Base-by-base conservation (phyloP, 2,888 invertebrate species). In the Drosophila helvetica region DNA sequence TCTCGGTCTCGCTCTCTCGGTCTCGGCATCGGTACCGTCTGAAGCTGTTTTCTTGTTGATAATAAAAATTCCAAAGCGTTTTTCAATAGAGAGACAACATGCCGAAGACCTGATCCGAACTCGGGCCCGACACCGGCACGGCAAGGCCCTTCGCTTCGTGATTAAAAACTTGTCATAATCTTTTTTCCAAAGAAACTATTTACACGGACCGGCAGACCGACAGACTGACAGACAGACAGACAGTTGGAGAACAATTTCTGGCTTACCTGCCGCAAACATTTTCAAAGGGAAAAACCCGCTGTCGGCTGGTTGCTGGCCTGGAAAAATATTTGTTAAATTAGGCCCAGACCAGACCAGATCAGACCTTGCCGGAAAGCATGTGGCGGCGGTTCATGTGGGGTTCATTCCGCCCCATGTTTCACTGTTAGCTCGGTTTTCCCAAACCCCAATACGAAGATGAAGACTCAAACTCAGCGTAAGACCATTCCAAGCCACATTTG, bases 111-210 rank as follows among this genome's bases (percentile, higher is more conserved):
- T 38, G 38, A 38, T 38, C 38, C 27, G 8, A 27, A 27, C 27
- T 22, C 22, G 22, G 22, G 22, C 22, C 22, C 22, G 51, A 10
- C 25, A 42, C 10, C 9, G 25, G n/a, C 22, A 48, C 27, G 42
- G 30, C 56, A 27, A 8, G 27, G 27, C 62, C 47, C 65, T 73
- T 80, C 66, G 61, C 19, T 47, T 48, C 58, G 70, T 81, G 84
- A 86, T 84, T 85, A 86, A 80, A 75, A 82, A 86, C 80, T 86
- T 86, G 85, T 85, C 86, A 85, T 85, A 84, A 85, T 86, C 79
- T 80, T 71, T 75, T 75, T 85, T 85, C 86, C 79, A 70, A 68
- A 62, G 84, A 85, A 85, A 83, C 84, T 86, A 85, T 84, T 86
- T 84, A 86, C 86, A 71, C 64, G 45, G 52, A 66, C 73, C 55